Evolutionary conservation across 2,797 vertebrate genomes (phyloP), one percentile per base, ranked within the genome.

Genomic region (Pipistrellus nathusii): DNA sequence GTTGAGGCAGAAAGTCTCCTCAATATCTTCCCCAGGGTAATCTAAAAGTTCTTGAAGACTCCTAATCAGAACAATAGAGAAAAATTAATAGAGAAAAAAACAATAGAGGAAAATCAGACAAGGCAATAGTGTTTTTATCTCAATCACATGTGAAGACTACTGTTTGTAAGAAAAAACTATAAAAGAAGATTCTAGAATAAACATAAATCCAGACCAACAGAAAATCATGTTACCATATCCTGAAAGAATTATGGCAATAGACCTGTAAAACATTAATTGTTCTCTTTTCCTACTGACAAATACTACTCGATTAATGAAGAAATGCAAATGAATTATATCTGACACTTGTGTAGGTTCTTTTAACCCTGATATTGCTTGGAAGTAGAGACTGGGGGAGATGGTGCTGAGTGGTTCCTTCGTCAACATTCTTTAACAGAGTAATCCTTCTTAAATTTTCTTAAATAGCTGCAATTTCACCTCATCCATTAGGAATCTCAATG

Each of bases 41-140:
- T 99, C 99, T 85, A 99, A 95, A 96, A 99, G 99, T 76, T 99
- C 99, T 87, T 99, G 99, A 85, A 99, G 98, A 98, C 99, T 99
- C 98, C 99, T 99, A 94, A 68, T 13, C 69, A 91, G 66, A 97
- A 89, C 64, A 27, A 94, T 84, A 95, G n/a, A 94, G 80, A 93
- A 76, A 88, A 41, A 41, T 41, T 6, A 41, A 41, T 41, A 41
- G 38, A 32, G n/a, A 68, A 55, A 68, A 80, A 41, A 41, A n/a
- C 38, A 41, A 41, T 41, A 41, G 17, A 21, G 13, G 6, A 46
- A 81, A 87, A 80, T 89, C 20, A 97, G 48, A 59, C 0, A 46
- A 4, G 93, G 44, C 23, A 87, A 96, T 85, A 46, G 27, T 2
- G 35, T 88, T 68, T 59, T 59, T 57, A 44, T 53, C 20, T 86